A percentile compares a stretch with the other conserved stretches of the same genome.
Conservation (phyloP, 1,140 invertebrate genomes). For the Conus ventricosus region DNA sequence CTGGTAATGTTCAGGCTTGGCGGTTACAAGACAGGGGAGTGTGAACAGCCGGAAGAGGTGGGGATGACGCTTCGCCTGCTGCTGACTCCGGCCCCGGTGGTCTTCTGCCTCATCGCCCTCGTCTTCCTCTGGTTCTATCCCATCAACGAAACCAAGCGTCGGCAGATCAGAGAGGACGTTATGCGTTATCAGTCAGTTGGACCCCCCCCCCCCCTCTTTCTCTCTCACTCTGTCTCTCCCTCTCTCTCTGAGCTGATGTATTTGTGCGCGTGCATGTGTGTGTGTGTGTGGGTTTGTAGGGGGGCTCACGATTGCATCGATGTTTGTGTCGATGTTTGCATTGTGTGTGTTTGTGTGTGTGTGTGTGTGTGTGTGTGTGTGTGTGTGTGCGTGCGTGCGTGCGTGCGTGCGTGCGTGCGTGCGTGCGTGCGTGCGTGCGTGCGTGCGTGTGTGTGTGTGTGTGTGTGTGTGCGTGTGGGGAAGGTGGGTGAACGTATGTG, state of each 20-base stretch:
- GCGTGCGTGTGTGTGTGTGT: too few relatives aligned
- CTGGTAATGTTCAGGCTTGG: slow-evolving; percentile 52
- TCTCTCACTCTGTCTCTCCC: not conserved
- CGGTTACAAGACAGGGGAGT: slow-evolving; percentile 63
- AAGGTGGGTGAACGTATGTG: too few relatives aligned
- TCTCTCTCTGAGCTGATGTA: not conserved
- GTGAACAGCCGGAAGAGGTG: slow-evolving; percentile 65
- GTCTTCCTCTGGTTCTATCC: slow-evolving; percentile 64
- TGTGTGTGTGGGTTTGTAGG: not conserved
- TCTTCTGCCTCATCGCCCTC: slow-evolving; percentile 61
- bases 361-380: too few relatives aligned
- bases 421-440: too few relatives aligned
- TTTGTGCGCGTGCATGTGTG: slow-evolving; percentile 16
- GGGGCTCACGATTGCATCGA: too few relatives aligned
- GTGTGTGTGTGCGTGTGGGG: too few relatives aligned
- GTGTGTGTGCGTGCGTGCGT: too few relatives aligned
- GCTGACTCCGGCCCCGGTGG: slow-evolving; percentile 64
- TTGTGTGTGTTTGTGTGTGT: too few relatives aligned
- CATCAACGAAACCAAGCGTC: slow-evolving; percentile 59
- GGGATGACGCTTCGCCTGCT: slow-evolving; percentile 63
- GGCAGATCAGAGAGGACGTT: slow-evolving; percentile 45
- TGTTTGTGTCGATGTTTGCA: too few relatives aligned
- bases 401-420: too few relatives aligned
- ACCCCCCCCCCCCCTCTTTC: not conserved
- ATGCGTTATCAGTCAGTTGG: slow-evolving; percentile 14